Conservation (phyloP, 2,888 invertebrate genomes). For the Diaperis boleti region DNA sequence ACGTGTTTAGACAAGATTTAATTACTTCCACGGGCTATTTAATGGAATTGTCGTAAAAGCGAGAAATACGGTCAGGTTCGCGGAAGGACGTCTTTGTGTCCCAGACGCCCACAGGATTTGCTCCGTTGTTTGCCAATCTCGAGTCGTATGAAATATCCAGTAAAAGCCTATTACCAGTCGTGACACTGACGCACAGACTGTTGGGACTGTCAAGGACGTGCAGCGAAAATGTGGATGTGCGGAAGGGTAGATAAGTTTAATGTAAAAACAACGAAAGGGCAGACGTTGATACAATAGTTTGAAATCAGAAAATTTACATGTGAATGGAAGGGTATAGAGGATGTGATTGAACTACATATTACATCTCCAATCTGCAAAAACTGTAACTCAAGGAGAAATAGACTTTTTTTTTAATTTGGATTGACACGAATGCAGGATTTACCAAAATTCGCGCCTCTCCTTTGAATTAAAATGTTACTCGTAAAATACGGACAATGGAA, state of each 20-base stretch:
- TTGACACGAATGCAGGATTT: no score
- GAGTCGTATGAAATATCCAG: slow-evolving; percentile 5
- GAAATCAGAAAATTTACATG: no score
- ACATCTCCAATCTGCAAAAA: no score
- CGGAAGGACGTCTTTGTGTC: background rate
- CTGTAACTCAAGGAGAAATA: no score
- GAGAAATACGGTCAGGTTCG: background rate
- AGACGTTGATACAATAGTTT: background rate
- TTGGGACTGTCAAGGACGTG: slow-evolving; percentile 5
- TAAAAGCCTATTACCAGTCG: slow-evolving; percentile 10
- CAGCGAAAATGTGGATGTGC: background rate
- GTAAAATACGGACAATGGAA: no score
- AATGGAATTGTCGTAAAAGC: background rate
- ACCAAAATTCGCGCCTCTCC: no score
- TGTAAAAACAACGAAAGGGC: no score
- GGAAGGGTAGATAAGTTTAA: no score
- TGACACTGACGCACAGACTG: slow-evolving; percentile 4
- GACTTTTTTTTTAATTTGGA: no score
- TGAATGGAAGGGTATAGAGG: no score
- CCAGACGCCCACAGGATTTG: slow-evolving; percentile 8
- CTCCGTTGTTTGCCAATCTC: slow-evolving; percentile 5
- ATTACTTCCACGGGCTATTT: slow-evolving; percentile 13
- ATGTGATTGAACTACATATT: no score
- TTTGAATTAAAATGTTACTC: no score
- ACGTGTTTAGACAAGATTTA: slow-evolving; percentile 11